phyloP scores from a whole-genome alignment of 2,113 vertebrate species.

The Sorex araneus region DNA sequence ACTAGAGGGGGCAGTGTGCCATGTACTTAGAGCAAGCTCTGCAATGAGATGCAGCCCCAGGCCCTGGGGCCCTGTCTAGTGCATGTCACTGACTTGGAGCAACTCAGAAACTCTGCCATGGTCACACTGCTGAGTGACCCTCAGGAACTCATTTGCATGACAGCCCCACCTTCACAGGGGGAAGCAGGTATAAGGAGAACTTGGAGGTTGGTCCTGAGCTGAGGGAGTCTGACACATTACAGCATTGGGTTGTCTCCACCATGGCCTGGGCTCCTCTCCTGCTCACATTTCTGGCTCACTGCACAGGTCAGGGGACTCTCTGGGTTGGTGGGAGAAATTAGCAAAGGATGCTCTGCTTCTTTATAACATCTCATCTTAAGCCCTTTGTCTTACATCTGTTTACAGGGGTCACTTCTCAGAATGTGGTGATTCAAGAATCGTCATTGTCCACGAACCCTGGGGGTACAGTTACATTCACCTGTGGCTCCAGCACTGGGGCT shows the following conservation, averaged over 20 bases:
- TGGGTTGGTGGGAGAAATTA: too few relatives aligned
- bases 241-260: background rate
- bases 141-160: background rate
- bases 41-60: too few relatives aligned
- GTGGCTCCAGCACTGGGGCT: background rate
- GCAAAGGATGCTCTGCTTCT: background rate
- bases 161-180: too few relatives aligned
- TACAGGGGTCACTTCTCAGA: slow-evolving; percentile 6
- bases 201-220: too few relatives aligned
- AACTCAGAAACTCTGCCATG: background rate
- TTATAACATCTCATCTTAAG: background rate
- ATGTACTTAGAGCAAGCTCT: too few relatives aligned
- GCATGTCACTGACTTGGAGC: too few relatives aligned
- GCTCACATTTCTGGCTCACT: slow-evolving; percentile 21
- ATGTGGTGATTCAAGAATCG: background rate
- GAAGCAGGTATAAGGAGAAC: too few relatives aligned
- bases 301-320: slow-evolving; percentile 7
- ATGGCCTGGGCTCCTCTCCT: background rate
- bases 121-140: background rate
- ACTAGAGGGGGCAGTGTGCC: background rate
- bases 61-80: too few relatives aligned
- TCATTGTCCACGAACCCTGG: background rate
- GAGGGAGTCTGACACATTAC: too few relatives aligned
- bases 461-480: slow-evolving; percentile 34
- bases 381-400: background rate